phyloP scores from a whole-genome alignment of 1,140 invertebrate genomes.

The Sarcophaga bullata region DNA sequence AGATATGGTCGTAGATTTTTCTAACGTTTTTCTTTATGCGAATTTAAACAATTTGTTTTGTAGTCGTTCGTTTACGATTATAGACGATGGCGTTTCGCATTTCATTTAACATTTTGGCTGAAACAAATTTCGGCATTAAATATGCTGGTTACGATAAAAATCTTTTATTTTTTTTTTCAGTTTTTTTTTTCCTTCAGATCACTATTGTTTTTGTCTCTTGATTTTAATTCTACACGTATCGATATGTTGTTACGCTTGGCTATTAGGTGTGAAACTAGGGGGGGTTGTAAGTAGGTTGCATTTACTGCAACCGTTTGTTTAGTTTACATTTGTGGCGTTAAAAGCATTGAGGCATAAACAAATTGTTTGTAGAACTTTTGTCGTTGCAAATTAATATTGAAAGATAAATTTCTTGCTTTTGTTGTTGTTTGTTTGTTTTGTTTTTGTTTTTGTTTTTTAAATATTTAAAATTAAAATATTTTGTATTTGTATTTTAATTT shows the following conservation, averaged over 20 bases:
- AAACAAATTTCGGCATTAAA: constrained; percentile 22
- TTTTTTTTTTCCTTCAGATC: background rate
- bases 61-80: background rate
- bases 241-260: too few species aligned
- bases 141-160: constrained; percentile 10
- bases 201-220: background rate
- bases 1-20: background rate
- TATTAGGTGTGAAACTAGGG: too few species aligned
- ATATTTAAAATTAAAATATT: background rate
- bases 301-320: too few species aligned
- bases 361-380: background rate
- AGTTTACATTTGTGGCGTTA: too few species aligned
- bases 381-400: constrained; percentile 1
- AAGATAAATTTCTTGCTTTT: background rate
- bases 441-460: too few species aligned
- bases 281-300: too few species aligned
- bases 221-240: background rate
- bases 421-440: background rate
- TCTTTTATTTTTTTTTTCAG: background rate
- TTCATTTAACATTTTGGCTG: constrained; percentile 12
- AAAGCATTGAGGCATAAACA: background rate
- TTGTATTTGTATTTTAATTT: constrained; percentile 6
- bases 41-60: constrained; percentile 1
- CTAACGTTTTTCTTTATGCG: background rate
- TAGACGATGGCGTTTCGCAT: constrained; percentile 13